These are phyloP conservation scores for Temnothorax longispinosus DNA, from an alignment of 1,140 invertebrate genomes.

Conservation along the genomic window DNA sequence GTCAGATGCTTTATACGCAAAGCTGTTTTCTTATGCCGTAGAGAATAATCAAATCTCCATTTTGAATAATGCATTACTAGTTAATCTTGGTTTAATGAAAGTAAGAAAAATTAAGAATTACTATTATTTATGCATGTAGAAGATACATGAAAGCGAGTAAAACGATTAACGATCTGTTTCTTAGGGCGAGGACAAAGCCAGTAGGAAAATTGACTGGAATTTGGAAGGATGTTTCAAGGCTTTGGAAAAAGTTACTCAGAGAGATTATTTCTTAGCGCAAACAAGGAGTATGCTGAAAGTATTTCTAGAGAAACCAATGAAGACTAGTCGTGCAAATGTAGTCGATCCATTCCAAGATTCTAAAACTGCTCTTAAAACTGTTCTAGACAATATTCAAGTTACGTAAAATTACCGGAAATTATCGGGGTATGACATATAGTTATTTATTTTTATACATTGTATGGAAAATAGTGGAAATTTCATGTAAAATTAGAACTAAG, in stretches of 20 bases:
- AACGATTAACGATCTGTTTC: conserved; percentile 69
- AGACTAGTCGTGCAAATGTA: conserved; percentile 72
- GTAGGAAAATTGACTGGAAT: conserved; percentile 86
- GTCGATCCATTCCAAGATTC: conserved; percentile 80
- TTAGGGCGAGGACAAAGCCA: conserved; percentile 87
- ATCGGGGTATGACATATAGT: conserved; percentile 36
- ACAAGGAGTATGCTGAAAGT: conserved; percentile 86
- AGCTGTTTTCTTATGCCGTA: conserved; percentile 87
- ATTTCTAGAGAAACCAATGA: conserved; percentile 86
- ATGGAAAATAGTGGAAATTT: conserved; percentile 47
- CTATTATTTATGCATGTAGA: conserved; percentile 22
- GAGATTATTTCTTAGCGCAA: conserved; percentile 85
- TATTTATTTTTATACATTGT: conserved; percentile 68
- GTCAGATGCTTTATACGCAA: conserved; percentile 87
- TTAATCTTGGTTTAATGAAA: conserved; percentile 90
- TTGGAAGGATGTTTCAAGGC: conserved; percentile 87
- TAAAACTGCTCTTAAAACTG: conserved; percentile 79
- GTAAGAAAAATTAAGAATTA: conserved; percentile 79
- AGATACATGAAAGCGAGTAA: neutral
- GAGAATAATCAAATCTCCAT: conserved; percentile 84
- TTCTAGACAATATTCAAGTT: conserved; percentile 70
- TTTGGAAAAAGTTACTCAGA: conserved; percentile 85
- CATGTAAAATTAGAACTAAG: conserved; percentile 27
- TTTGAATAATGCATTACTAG: conserved; percentile 89
- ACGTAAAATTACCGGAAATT: conserved; percentile 71